Percentiles rank a stretch among this genome's conserved stretches.
Evolutionary conservation across 2,113 vertebrate species (phyloP).

Genomic region (Leptodactylus fuscus): DNA sequence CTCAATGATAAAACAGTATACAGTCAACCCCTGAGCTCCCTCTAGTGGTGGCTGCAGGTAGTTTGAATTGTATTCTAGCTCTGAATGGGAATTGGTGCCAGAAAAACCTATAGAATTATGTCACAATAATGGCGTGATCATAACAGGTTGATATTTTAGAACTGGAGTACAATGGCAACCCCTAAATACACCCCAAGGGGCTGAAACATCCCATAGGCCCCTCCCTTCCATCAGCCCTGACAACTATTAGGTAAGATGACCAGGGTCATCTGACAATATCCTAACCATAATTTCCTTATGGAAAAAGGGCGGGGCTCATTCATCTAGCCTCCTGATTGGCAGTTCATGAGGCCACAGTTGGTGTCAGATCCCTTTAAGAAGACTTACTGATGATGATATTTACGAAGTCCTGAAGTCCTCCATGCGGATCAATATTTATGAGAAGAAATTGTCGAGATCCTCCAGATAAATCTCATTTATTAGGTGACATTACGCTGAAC

Average conservation of each 20-base stretch:
- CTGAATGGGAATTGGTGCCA: too few relatives aligned
- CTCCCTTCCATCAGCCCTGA: not conserved
- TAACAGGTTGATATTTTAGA: too few relatives aligned
- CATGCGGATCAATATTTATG: not conserved
- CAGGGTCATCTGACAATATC: not conserved
- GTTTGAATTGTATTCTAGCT: too few relatives aligned
- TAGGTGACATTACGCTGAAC: not conserved
- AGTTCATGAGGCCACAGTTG: not conserved
- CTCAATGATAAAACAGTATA: too few relatives aligned
- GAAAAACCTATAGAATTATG: too few relatives aligned
- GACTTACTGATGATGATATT: not conserved
- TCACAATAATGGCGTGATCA: too few relatives aligned
- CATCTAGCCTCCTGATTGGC: not conserved
- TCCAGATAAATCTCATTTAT: not conserved
- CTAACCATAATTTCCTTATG: too few relatives aligned
- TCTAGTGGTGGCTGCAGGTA: too few relatives aligned
- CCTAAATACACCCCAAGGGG: too few relatives aligned
- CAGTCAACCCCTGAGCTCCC: too few relatives aligned
- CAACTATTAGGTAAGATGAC: not conserved
- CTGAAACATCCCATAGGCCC: too few relatives aligned
- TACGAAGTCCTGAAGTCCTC: not conserved
- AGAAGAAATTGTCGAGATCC: not conserved
- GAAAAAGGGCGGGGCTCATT: not conserved
- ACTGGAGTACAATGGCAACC: too few relatives aligned
- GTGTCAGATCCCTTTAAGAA: constrained; percentile 3